Evolutionary conservation across 2,113 vertebrate genomes (phyloP).

Genomic region (Sapayoa aenigma): DNA sequence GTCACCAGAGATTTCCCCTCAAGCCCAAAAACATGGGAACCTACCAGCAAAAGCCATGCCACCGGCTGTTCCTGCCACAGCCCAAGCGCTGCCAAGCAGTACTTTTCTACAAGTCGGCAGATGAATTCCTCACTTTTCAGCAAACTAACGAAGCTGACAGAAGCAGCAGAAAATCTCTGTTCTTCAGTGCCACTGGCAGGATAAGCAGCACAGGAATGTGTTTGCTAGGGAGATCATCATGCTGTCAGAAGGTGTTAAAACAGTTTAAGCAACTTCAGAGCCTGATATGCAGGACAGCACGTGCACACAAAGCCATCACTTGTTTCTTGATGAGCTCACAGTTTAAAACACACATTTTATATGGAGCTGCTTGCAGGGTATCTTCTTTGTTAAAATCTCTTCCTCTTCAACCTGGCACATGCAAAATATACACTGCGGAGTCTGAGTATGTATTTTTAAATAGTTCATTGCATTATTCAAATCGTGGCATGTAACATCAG

Average conservation of each 20-base stretch:
- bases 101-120: accelerated
- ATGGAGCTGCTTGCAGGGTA: not conserved
- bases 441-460: not conserved
- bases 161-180: not conserved
- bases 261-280: not conserved
- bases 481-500: not conserved
- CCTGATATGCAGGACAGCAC: not conserved
- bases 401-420: not conserved
- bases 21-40: not conserved
- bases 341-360: not conserved
- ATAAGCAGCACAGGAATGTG: not conserved
- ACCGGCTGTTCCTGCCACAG: not conserved
- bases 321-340: not conserved
- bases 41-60: not conserved
- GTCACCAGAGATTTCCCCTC: not conserved
- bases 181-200: not conserved
- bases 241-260: not conserved
- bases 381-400: not conserved
- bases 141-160: not conserved
- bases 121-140: not conserved
- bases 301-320: accelerated
- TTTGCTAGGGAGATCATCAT: not conserved
- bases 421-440: accelerated
- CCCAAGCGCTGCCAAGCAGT: accelerated
- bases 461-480: not conserved